phyloP scores from a whole-genome alignment of 2,113 vertebrate genomes.

The Porphyrio hochstetteri region DNA sequence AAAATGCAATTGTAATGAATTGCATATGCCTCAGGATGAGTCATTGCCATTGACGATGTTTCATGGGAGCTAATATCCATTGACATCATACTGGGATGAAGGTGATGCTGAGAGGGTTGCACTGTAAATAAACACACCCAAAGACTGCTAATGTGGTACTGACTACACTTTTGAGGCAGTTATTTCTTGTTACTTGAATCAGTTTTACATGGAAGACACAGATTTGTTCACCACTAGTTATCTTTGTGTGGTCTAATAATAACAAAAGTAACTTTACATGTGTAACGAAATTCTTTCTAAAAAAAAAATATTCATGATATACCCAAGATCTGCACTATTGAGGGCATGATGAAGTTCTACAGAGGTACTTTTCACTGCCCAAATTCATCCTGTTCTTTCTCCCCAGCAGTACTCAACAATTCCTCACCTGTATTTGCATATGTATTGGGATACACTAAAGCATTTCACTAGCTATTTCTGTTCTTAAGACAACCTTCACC shows the following conservation, averaged over 20 bases:
- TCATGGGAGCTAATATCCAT: neutral
- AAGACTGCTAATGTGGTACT: neutral
- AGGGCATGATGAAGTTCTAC: neutral
- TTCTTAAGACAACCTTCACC: neutral
- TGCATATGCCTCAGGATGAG: neutral
- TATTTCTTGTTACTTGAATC: neutral
- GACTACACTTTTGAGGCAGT: neutral
- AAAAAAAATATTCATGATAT: neutral
- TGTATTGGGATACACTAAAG: neutral
- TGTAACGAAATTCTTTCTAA: neutral
- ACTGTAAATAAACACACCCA: neutral
- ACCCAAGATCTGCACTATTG: neutral
- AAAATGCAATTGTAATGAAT: neutral
- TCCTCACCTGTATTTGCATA: neutral
- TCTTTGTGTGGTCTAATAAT: rapidly evolving
- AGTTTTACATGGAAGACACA: rapidly evolving
- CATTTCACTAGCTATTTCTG: neutral
- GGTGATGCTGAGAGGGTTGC: neutral
- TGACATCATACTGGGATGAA: neutral
- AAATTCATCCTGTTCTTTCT: neutral
- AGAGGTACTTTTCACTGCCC: neutral
- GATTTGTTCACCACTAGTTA: too few relatives aligned
- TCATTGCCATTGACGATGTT: neutral
- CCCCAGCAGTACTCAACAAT: neutral
- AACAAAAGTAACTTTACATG: neutral